These are phyloP conservation scores for Phalera bucephala DNA, from an alignment of 2,888 invertebrate species.

Conservation along the genomic window DNA sequence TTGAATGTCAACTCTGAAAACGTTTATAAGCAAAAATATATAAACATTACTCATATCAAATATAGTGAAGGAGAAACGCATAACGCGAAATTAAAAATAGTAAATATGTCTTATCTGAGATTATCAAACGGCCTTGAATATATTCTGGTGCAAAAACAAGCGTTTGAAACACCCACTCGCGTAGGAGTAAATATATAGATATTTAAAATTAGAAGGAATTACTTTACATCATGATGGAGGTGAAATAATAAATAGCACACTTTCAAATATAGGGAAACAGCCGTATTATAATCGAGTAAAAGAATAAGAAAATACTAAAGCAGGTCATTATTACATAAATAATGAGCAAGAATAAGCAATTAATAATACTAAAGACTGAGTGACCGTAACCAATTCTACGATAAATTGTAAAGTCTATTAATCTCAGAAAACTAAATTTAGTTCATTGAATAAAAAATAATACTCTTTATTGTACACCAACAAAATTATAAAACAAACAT, in stretches of 20 bases:
- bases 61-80: background rate
- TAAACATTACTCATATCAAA: background rate
- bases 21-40: background rate
- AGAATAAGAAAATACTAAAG: too few relatives aligned
- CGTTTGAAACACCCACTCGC: background rate
- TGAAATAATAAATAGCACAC: background rate
- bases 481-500: too few relatives aligned
- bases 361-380: too few relatives aligned
- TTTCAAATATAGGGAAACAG: too few relatives aligned
- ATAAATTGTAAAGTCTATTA: background rate
- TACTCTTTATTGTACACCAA: too few relatives aligned
- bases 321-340: too few relatives aligned
- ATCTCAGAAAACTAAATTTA: too few relatives aligned
- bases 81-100: conserved; percentile 1
- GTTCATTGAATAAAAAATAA: too few relatives aligned
- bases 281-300: too few relatives aligned
- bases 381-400: too few relatives aligned
- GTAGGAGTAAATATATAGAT: background rate
- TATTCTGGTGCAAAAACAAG: conserved; percentile 1
- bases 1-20: conserved; percentile 4
- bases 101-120: background rate
- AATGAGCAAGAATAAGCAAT: background rate
- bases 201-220: background rate
- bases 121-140: conserved; percentile 1
- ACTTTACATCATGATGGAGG: background rate